Conservation (phyloP, 1,140 invertebrate species). For the Gryllus bimaculatus region DNA sequence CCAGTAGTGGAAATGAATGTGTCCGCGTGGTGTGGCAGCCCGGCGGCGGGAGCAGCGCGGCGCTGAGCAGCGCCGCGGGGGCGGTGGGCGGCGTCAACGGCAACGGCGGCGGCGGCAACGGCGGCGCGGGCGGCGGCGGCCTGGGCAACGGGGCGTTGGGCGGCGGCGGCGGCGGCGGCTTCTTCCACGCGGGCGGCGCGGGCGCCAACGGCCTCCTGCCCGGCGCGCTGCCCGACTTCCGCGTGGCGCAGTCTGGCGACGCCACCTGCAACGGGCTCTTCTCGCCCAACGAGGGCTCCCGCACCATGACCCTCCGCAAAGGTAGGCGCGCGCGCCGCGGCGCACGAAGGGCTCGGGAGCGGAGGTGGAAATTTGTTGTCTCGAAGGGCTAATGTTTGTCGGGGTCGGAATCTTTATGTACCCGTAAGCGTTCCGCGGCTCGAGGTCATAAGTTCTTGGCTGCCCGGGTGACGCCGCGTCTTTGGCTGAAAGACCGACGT, state of each 20-base stretch:
- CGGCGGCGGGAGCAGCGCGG: background rate
- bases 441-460: too few species aligned
- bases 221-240: conserved; percentile 42
- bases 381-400: too few species aligned
- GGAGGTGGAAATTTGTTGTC: too few species aligned
- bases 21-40: background rate
- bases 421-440: too few species aligned
- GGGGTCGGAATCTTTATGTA: too few species aligned
- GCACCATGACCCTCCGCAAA: conserved; percentile 62
- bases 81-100: background rate
- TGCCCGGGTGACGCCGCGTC: too few species aligned
- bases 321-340: conserved; percentile 24
- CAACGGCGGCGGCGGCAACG: background rate
- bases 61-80: background rate
- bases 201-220: conserved; percentile 31
- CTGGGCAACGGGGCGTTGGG: background rate
- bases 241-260: conserved; percentile 77
- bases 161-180: background rate
- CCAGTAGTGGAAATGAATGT: too few species aligned
- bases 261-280: conserved; percentile 79
- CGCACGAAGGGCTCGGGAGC: too few species aligned
- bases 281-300: conserved; percentile 64
- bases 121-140: background rate
- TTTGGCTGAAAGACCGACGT: too few species aligned
- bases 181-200: conserved; percentile 22